Evolutionary conservation across 1,140 invertebrate species (phyloP).

Genomic region (Neodiprion virginianus): DNA sequence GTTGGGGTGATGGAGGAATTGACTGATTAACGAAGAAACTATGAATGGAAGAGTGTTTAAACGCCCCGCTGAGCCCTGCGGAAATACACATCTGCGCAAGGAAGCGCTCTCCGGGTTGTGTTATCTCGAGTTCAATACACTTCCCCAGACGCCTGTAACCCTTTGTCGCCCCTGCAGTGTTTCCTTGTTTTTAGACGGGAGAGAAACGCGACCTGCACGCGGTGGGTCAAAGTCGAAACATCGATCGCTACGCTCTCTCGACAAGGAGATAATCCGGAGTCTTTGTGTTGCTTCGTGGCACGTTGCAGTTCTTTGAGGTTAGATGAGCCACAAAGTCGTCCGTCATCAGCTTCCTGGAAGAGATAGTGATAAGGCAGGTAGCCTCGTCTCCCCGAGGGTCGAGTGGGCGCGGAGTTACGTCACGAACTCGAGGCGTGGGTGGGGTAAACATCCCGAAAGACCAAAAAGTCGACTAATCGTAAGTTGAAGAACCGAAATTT

Average conservation of each 20-base stretch:
- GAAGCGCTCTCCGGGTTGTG: constrained; percentile 21
- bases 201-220: too few relatives aligned
- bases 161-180: too few relatives aligned
- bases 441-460: too few relatives aligned
- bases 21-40: constrained; percentile 28
- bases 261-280: neutral
- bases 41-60: constrained; percentile 38
- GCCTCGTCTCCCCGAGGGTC: neutral
- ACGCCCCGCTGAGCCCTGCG: constrained; percentile 35
- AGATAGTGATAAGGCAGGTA: neutral
- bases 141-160: neutral
- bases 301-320: neutral
- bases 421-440: too few relatives aligned
- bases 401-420: neutral
- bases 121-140: neutral
- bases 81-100: constrained; percentile 38
- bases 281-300: neutral
- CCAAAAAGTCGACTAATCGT: too few relatives aligned
- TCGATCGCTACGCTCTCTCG: constrained; percentile 1
- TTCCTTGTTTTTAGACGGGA: too few relatives aligned
- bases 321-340: neutral
- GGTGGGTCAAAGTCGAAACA: neutral
- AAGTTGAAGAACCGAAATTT: too few relatives aligned
- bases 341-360: constrained; percentile 3
- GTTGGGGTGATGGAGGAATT: too few relatives aligned